phyloP scores from a whole-genome alignment of 2,113 vertebrate genomes.

The Drymodes brunneopygia region DNA sequence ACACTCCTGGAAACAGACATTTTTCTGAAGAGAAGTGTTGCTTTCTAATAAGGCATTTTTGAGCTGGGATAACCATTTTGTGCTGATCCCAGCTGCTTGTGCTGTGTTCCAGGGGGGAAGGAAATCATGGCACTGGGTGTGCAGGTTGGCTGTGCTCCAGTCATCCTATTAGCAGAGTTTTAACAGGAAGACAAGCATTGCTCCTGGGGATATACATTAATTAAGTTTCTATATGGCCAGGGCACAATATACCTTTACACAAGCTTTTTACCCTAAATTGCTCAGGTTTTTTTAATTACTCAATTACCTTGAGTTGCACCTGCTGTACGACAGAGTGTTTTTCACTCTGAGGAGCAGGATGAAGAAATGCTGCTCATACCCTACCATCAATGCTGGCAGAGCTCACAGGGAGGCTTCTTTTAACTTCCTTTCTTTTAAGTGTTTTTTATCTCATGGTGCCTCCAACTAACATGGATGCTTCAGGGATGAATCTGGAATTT shows the following conservation, averaged over 20 bases:
- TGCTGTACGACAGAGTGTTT: background rate
- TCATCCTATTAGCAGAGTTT: background rate
- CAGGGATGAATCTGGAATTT: background rate
- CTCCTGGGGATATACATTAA: slow-evolving; percentile 16
- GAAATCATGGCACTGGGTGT: background rate
- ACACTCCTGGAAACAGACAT: background rate
- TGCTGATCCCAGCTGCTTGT: background rate
- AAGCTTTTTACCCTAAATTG: background rate
- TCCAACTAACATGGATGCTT: background rate
- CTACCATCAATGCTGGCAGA: background rate
- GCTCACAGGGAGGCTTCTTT: background rate
- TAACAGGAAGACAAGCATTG: slow-evolving; percentile 5
- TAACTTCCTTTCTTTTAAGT: background rate
- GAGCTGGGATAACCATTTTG: background rate
- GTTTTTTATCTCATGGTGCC: background rate
- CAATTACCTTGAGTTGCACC: background rate
- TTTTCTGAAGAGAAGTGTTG: background rate
- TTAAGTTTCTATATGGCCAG: background rate
- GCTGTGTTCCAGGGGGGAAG: background rate
- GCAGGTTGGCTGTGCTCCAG: background rate
- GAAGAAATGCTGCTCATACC: background rate
- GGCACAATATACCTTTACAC: background rate
- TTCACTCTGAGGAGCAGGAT: background rate
- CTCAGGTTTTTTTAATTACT: background rate
- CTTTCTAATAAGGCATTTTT: background rate